Evolutionary conservation across 2,888 invertebrate genomes (phyloP).

Genomic region (Schizaphis graminum): DNA sequence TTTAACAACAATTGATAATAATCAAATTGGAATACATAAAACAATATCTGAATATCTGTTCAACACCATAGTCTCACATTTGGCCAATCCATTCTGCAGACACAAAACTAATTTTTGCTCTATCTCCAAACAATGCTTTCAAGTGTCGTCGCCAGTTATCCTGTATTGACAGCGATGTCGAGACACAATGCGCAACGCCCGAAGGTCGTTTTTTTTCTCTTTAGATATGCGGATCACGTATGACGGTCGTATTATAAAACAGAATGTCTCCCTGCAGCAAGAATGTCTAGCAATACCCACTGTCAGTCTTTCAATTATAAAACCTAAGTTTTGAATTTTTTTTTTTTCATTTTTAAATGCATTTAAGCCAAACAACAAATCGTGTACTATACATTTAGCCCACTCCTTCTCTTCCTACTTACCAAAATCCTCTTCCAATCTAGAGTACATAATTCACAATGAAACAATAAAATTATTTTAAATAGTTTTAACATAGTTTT

Average conservation of each 20-base stretch:
- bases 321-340: slow-evolving; percentile 17
- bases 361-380: background rate
- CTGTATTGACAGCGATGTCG: slow-evolving; percentile 36
- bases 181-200: slow-evolving; percentile 60
- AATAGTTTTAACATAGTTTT: slow-evolving; percentile 14
- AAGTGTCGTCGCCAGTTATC: slow-evolving; percentile 29
- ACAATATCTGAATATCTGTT: background rate
- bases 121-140: slow-evolving; percentile 32
- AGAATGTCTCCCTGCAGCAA: slow-evolving; percentile 55
- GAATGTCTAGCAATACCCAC: slow-evolving; percentile 46
- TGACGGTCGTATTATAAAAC: slow-evolving; percentile 58
- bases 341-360: slow-evolving; percentile 7
- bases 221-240: slow-evolving; percentile 62
- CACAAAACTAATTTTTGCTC: slow-evolving; percentile 58
- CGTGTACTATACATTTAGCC: background rate
- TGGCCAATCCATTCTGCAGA: background rate
- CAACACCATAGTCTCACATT: background rate
- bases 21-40: background rate
- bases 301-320: slow-evolving; percentile 59
- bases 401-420: background rate
- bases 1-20: background rate
- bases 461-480: slow-evolving; percentile 34
- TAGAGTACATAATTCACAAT: slow-evolving; percentile 10
- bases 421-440: background rate
- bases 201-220: slow-evolving; percentile 59